These are phyloP conservation scores for Pipa parva DNA, from an alignment of 2,113 vertebrate species.

Conservation along the genomic window DNA sequence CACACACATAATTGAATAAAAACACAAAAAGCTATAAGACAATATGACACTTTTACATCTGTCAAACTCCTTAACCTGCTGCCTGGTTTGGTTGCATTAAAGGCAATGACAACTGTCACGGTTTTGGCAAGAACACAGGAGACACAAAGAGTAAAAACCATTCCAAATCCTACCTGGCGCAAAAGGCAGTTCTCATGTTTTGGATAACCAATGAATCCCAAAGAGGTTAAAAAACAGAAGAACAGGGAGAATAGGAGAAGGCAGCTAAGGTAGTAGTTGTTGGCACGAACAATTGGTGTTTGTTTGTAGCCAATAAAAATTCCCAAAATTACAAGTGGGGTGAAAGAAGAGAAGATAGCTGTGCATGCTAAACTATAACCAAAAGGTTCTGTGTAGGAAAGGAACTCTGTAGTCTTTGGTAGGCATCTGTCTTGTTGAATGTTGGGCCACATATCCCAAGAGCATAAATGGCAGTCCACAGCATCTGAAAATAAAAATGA, in stretches of 20 bases:
- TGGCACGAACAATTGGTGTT: conserved; percentile 41
- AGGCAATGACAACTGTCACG: conserved; percentile 46
- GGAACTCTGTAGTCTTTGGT: conserved; percentile 44
- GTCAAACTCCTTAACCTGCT: conserved; percentile 49
- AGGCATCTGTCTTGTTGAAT: conserved; percentile 39
- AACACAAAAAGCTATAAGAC: conserved; percentile 44
- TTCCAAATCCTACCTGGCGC: conserved; percentile 46
- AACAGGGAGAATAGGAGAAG: conserved; percentile 39
- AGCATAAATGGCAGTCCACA: conserved; percentile 45
- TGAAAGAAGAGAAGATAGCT: conserved; percentile 64
- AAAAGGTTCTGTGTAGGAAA: conserved; percentile 41
- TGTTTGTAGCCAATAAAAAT: conserved; percentile 71
- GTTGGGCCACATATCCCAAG: conserved; percentile 48
- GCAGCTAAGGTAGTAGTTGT: conserved; percentile 45
- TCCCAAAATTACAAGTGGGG: conserved; percentile 82
- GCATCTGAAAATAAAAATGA: conserved; percentile 44
- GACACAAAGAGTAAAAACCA: conserved; percentile 52
- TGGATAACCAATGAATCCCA: conserved; percentile 42
- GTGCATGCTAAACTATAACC: conserved; percentile 83
- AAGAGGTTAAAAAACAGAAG: conserved; percentile 3
- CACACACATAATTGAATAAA: conserved; percentile 46
- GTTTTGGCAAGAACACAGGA: conserved; percentile 54
- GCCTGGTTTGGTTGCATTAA: conserved; percentile 43
- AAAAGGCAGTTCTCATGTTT: conserved; percentile 43
- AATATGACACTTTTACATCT: conserved; percentile 46